Percentiles rank a stretch among this genome's conserved stretches.
phyloP scores from a whole-genome alignment of 2,113 vertebrate genomes.

The Polypterus bichir region DNA sequence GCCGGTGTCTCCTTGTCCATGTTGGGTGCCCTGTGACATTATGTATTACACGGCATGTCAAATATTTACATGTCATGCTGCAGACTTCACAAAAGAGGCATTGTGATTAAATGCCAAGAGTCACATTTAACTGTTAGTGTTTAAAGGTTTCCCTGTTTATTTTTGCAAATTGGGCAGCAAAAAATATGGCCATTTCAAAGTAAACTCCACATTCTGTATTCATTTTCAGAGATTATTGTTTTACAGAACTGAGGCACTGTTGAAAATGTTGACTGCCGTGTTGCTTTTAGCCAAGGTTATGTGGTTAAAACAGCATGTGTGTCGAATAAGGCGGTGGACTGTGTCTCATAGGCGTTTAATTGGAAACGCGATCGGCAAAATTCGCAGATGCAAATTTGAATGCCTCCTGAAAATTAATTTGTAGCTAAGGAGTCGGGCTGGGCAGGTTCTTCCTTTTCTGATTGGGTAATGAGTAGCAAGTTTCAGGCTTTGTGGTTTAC shows the following conservation, averaged over 20 bases:
- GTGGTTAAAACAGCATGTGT: slow-evolving; percentile 27
- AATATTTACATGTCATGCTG: slow-evolving; percentile 55
- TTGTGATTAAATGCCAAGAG: slow-evolving; percentile 58
- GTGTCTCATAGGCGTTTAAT: slow-evolving; percentile 34
- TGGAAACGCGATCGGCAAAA: slow-evolving; percentile 34
- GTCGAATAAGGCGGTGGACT: slow-evolving; percentile 36
- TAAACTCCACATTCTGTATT: slow-evolving; percentile 46
- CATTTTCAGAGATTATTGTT: slow-evolving; percentile 38
- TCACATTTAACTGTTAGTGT: slow-evolving; percentile 60
- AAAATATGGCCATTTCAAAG: slow-evolving; percentile 60
- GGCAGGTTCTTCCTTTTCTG: no score
- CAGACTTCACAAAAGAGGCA: slow-evolving; percentile 46
- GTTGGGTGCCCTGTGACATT: background rate
- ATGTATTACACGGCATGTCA: slow-evolving; percentile 53
- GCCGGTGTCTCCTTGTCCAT: no score
- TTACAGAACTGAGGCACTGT: slow-evolving; percentile 30
- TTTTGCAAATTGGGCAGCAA: slow-evolving; percentile 51
- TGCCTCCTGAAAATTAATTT: background rate
- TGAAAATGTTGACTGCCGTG: slow-evolving; percentile 28
- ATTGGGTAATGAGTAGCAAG: no score
- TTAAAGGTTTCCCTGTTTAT: slow-evolving; percentile 65
- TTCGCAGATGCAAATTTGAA: slow-evolving; percentile 22
- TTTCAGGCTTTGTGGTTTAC: no score
- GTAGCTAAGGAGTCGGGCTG: background rate
- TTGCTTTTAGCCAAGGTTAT: slow-evolving; percentile 29